Conservation (phyloP, 1,140 invertebrate species). For the Pachypeltis micranthus region DNA sequence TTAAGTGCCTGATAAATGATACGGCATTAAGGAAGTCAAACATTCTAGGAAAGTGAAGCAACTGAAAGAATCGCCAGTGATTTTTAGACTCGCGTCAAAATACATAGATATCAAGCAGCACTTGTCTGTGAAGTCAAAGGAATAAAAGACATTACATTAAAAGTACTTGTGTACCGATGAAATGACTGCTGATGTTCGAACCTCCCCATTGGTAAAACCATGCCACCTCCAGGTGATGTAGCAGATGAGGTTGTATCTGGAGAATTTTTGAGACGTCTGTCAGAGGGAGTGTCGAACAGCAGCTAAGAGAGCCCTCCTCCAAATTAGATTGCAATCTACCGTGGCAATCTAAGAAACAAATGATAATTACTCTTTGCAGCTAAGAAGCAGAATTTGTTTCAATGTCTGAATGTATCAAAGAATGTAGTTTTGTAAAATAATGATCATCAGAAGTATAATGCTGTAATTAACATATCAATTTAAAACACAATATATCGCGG, state of each 20-base stretch:
- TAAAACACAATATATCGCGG: too few relatives aligned
- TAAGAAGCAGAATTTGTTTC: too few relatives aligned
- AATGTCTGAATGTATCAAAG: too few relatives aligned
- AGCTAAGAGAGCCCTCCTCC: too few relatives aligned
- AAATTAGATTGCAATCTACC: too few relatives aligned
- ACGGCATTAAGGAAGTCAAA: neutral
- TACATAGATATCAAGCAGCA: conserved; percentile 1
- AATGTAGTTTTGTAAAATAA: too few relatives aligned
- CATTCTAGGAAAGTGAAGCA: neutral
- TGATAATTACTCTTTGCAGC: too few relatives aligned
- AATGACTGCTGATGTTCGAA: neutral
- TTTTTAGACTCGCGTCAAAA: neutral
- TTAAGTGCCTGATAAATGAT: neutral
- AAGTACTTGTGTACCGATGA: neutral
- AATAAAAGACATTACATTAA: too few relatives aligned
- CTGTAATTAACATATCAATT: too few relatives aligned
- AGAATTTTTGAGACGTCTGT: neutral
- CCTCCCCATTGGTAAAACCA: neutral
- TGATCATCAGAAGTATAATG: too few relatives aligned
- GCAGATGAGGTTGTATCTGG: neutral
- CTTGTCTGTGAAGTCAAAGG: too few relatives aligned
- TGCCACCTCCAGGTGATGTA: neutral
- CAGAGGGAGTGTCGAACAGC: conserved; percentile 6
- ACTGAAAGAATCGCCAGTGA: neutral
- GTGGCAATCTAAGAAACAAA: too few relatives aligned